Base-by-base conservation (phyloP, 2,797 vertebrate species). In the Dallia pectoralis region DNA sequence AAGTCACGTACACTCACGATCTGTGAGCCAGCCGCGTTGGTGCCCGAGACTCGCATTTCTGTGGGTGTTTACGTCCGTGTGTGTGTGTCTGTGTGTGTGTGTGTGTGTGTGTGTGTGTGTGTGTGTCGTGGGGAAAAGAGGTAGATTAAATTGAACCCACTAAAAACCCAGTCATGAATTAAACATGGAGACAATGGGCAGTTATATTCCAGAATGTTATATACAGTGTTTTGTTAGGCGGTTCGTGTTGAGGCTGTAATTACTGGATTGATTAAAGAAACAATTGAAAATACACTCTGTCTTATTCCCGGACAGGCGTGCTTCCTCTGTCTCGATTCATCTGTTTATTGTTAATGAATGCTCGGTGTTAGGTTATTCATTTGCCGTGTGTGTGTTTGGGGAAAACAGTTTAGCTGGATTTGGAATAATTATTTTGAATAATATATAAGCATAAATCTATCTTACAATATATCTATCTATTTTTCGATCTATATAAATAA, bases 401-500 rank as follows among this genome's bases (percentile, higher is more conserved):
- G 47, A 56, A 22, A 74, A 70, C 63, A 71, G 71, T 49, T 56
- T 72, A 44, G 32, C 44, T 32, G 67, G 40, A 44, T 44, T 44
- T 12, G 6, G 40, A n/a, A n/a, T n/a, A n/a, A n/a, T n/a, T n/a
- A n/a, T 40, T 40, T 40, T 5, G 11, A 44, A 44, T 44, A 6
- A 44, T 14, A 9, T 40, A n/a, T n/a, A n/a, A n/a, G n/a, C 14
- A 44, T 44, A 44, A 12, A 14, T 14, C 11, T 44, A 12, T 44
- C 9, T 44, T 4, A 14, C 14, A 44, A 44, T 44, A 44, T 44
- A 44, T 44, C 14, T 12, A 14, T 0, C 11, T 11, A 40, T 44
- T 44, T 44, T 44, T 44, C 40, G 11, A 12, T 1, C 11, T 44
- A 14, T 14, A 44, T 44, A 66, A 40, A 48, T 48, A 51, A n/a